Evolutionary conservation across 2,113 vertebrate genomes (phyloP), one percentile per base, ranked within the genome.

Genomic region (Nothocercus julius): DNA sequence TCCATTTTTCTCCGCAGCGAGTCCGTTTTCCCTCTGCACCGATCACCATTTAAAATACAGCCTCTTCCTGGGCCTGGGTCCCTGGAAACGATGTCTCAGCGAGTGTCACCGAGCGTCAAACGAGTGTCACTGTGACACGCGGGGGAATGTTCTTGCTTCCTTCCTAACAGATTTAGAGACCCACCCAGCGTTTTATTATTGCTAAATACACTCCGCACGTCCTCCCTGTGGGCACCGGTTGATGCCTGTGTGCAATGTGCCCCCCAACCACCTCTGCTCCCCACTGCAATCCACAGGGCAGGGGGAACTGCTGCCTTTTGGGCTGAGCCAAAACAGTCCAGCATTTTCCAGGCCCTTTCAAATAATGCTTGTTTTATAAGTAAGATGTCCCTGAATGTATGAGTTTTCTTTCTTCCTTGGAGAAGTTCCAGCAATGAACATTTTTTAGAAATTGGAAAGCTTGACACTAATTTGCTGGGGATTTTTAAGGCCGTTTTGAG

Each of bases 191-290:
- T 28, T 63, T 70, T 22, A 5, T 5, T 45, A 2, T 18, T 32
- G 68, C 66, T 34, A 17, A 51, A 8, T 6, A 7, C 7, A 4
- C 16, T 40, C 16, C 5, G 40, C 20, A 11, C 36, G 30, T 22
- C 21, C 22, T 63, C n/a, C 77, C 8, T 8, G 7, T 13, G 27
- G 49, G 40, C 1, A 1, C 9, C 11, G 20, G 1, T 13, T 64
- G 74, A 25, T 54, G 17, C 25, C 32, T 3, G 0, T 9, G 0
- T 30, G 49, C 8, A 86, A 25, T 1, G 0, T 9, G 7, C 10
- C 44, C 47, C 44, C 49, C 12, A 75, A 2, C 16, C 54, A 45
- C 51, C 32, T 54, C 76, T 63, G 53, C 49, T 44, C 13, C 67
- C 61, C 45, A 0, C 51, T 42, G 24, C 70, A 25, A 0, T 3